phyloP scores from a whole-genome alignment of 37 sponge, comb jelly and placozoan genomes.

The Hormiphora californensis region DNA sequence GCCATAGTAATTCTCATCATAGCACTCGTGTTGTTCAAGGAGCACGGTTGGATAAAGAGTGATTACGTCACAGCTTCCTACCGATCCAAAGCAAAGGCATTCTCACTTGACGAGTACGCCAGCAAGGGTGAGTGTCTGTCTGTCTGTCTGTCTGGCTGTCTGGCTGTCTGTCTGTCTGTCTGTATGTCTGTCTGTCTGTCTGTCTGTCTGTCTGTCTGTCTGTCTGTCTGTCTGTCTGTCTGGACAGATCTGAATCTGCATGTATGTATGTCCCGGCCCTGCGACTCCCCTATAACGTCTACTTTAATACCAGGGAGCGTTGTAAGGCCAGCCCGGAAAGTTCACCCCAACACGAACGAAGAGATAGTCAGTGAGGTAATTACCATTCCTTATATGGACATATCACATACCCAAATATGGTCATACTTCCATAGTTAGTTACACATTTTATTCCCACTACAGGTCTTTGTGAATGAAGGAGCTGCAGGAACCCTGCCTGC shows the following conservation, averaged over 20 bases:
- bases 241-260: too few relatives aligned
- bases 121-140: conserved; percentile 49
- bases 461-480: conserved; percentile 21
- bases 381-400: too few relatives aligned
- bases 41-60: conserved; percentile 55
- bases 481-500: conserved; percentile 1
- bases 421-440: too few relatives aligned
- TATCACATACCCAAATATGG: too few relatives aligned
- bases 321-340: conserved; percentile 2
- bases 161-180: neutral
- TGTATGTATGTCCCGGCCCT: too few relatives aligned
- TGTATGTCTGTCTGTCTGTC: neutral
- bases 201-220: neutral
- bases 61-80: conserved; percentile 24
- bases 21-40: conserved; percentile 53
- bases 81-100: conserved; percentile 34
- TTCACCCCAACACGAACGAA: conserved; percentile 34
- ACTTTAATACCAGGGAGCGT: conserved; percentile 29
- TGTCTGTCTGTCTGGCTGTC: neutral
- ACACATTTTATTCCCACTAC: too few relatives aligned
- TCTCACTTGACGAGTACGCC: conserved; percentile 56
- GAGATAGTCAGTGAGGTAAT: too few relatives aligned
- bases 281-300: too few relatives aligned
- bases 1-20: conserved; percentile 8
- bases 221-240: too few relatives aligned